Base-by-base conservation (phyloP, 2,797 vertebrate genomes). In the Diplodus puntazzo region DNA sequence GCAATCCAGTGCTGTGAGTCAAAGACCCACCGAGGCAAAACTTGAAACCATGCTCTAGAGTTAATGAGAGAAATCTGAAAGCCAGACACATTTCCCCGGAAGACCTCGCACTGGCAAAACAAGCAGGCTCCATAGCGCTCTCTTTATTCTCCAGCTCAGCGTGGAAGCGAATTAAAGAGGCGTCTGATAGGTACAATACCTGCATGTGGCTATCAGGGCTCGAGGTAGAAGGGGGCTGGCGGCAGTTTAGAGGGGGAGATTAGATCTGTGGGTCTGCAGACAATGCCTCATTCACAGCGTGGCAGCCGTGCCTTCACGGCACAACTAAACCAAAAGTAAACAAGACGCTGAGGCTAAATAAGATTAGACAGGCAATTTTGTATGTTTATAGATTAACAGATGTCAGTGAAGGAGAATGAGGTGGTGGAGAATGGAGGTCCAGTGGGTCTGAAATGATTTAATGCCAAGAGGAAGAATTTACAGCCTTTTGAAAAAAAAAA, bases 231-330 rank as follows among this genome's bases (percentile, higher is more conserved):
- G 74, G 79, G 78, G 80, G 67, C 48, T 81, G 77, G 83, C 69
- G 68, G 79, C 4, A 0, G 83, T 89, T 90, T 90, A 80, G 83
- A 79, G 68, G 74, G 80, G 61, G 75, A 87, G 92, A 92, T 92
- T 89, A 91, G 72, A 92, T 90, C 89, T 87, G 73, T 69, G 68
- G 83, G 85, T 81, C 80, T 85, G 81, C 72, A 92, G 87, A 94
- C 92, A 93, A 94, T 88, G 88, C 88, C 75, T 91, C 83, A 93
- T 93, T 94, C 92, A 92, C 89, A 84, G 82, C 30, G 49, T 84
- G 84, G 86, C 85, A 79, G 88, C 75, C 81, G 50, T 78, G 81
- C 75, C 80, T 89, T 82, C 79, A 66, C 79, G 21, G 81, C 84
- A 80, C 66, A n/a, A 86, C 81, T 77, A 81, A 90, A 87, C 65